Base-by-base conservation (phyloP, 2,113 vertebrate species). In the Chaenocephalus aceratus region DNA sequence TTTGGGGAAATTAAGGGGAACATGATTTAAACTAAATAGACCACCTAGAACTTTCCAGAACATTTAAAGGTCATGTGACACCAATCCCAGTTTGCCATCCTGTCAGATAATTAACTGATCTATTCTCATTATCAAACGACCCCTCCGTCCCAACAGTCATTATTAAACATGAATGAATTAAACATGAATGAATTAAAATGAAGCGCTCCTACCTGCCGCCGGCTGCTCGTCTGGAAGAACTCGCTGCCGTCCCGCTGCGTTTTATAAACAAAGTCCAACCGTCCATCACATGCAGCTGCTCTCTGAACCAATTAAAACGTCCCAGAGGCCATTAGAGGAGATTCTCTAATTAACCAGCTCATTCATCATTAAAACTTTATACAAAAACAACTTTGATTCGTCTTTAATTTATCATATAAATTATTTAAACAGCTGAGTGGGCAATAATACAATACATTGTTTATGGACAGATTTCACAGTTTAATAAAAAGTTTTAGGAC, bases 241-340 rank as follows among this genome's bases (percentile, higher is more conserved):
- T 4, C 9, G 0, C 6, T 4, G 41, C 53, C 18, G 21, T 41
- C 65, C 57, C 26, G 0, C 56, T 6, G 46, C 16, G 0, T 74
- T 16, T 91, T 89, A 79, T 84, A 84, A 16, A 8, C 11, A 2
- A 58, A 23, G 63, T 66, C 53, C 69, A 72, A 57, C 75, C 2
- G 36, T 84, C 85, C 30, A 76, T 30, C 8, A 26, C 82, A 83
- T 4, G 14, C 66, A 80, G 60, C 72, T 23, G 4, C 21, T 51
- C 9, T 51, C 51, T 13, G 21, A 48, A 34, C 44, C 16, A 13
- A 64, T 41, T 82, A 54, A 21, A 80, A 56, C 0, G 7, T 67
- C 62, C 15, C 52, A 2, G n/a, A 75, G 21, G 45, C 45, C 0
- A 8, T 83, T 46, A 78, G 45, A 52, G 30, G 21, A 4, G 26